These are phyloP conservation scores for Parapristionchus giblindavisi DNA, from an alignment of 2,888 invertebrate genomes.

Conservation along the genomic window DNA sequence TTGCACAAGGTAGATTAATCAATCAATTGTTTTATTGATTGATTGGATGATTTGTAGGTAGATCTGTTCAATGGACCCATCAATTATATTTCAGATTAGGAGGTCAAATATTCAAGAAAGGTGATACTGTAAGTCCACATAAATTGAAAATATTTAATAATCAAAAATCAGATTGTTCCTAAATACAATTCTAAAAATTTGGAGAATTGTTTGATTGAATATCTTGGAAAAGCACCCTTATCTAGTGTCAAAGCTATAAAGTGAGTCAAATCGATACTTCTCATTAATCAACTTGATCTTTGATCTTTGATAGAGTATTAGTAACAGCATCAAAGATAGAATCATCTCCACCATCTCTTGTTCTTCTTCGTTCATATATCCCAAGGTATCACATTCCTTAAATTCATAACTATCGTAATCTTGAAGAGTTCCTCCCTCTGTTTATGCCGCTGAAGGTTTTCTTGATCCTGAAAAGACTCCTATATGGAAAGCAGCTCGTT, in stretches of 20 bases:
- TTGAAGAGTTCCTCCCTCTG: conserved; percentile 1
- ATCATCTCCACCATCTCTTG: conserved; percentile 20
- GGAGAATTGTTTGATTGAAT: conserved; percentile 12
- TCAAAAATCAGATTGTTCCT: conserved; percentile 10
- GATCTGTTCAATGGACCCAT: conserved; percentile 33
- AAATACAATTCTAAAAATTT: conserved; percentile 27
- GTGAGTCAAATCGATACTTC: neutral
- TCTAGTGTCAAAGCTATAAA: conserved; percentile 6
- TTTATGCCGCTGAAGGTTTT: conserved; percentile 31
- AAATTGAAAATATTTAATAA: neutral
- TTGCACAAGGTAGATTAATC: conserved; percentile 26
- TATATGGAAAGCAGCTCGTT: conserved; percentile 25
- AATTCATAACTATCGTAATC: neutral
- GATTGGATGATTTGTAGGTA: neutral
- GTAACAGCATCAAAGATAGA: conserved; percentile 26
- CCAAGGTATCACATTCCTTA: neutral
- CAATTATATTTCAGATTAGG: conserved; percentile 33
- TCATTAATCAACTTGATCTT: neutral
- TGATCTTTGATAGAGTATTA: conserved; percentile 14
- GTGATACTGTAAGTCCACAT: conserved; percentile 3
- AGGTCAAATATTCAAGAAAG: conserved; percentile 22
- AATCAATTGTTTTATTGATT: neutral
- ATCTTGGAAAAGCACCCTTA: conserved; percentile 18
- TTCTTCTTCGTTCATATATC: conserved; percentile 28
- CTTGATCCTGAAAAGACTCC: conserved; percentile 14